These are phyloP conservation scores for Dromas ardeola DNA, from an alignment of 2,113 vertebrate genomes.

Conservation along the genomic window DNA sequence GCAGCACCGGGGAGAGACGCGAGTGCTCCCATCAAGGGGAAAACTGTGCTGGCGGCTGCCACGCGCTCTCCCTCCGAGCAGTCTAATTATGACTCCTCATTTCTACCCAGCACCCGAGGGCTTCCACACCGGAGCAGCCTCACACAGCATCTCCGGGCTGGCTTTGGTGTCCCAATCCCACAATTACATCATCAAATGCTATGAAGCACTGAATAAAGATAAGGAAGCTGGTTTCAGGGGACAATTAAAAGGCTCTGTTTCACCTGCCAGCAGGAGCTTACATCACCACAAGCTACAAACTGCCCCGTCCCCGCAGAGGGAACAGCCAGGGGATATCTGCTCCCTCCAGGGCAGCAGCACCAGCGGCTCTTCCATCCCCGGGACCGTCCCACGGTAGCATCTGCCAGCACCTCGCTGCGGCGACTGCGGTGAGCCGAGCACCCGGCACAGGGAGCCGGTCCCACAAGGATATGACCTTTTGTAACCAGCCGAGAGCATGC, in stretches of 20 bases:
- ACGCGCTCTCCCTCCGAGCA: accelerated
- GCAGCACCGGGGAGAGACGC: accelerated
- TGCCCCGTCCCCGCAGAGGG: accelerated
- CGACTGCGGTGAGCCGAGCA: accelerated
- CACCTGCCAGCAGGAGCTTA: neutral
- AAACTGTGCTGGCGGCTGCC: neutral
- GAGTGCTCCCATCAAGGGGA: accelerated
- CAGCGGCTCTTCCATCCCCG: neutral
- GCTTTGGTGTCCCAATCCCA: neutral
- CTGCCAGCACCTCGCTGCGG: neutral
- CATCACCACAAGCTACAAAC: neutral
- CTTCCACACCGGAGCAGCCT: neutral
- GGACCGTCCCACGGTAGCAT: accelerated
- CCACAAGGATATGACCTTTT: neutral
- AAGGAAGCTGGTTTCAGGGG: neutral
- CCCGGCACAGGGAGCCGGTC: accelerated
- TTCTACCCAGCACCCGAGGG: neutral
- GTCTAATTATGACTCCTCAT: neutral
- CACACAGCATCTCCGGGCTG: neutral
- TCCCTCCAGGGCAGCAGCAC: neutral
- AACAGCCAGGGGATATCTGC: neutral
- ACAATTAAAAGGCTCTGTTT: neutral
- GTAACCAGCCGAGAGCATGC: neutral
- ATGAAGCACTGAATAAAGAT: neutral
- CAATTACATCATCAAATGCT: neutral